Evolutionary conservation across 2,797 vertebrate species (phyloP), one percentile per base, ranked within the genome.

Genomic region (Danio albolineatus): DNA sequence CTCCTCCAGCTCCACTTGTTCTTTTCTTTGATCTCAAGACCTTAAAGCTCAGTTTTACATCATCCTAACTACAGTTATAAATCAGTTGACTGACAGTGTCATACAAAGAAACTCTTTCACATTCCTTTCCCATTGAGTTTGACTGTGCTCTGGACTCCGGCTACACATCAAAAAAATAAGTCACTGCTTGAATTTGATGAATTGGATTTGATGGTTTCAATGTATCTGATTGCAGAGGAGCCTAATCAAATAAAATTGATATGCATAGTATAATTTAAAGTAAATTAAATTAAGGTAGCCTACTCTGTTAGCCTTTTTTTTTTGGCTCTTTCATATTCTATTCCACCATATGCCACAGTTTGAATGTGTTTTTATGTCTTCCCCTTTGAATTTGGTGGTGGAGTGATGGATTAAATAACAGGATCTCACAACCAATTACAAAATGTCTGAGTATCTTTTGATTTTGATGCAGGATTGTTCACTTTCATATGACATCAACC

Each of bases 21-120:
- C 36, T 43, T 38, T 70, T 14, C 48, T 81, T 84, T 76, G 17
- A 78, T 61, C 69, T 71, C 39, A 60, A 62, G 69, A 78, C 69
- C 66, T 28, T 65, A 44, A 79, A 49, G n/a, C 76, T 73, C 36
- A 39, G 64, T 70, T 73, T 74, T 66, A 82, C 41, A 64, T 72
- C 56, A 39, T 56, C 75, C 80, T 80, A 73, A 86, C 46, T 64
- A 49, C 51, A 36, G 53, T 13, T 54, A 74, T 82, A 73, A 80
- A 82, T 74, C 69, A 83, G 7, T 19, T 14, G 12, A 46, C 16
- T 38, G 62, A 60, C 64, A 56, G 17, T 14, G 44, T 69, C 64
- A 74, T 14, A 64, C 19, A 53, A 39, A 39, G 28, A 39, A 70
- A 56, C 54, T 56, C n/a, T 8, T 41, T 19, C 67, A 19, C 49